phyloP scores from a whole-genome alignment of 2,888 invertebrate species.

The Melikaiella ostensackeni region DNA sequence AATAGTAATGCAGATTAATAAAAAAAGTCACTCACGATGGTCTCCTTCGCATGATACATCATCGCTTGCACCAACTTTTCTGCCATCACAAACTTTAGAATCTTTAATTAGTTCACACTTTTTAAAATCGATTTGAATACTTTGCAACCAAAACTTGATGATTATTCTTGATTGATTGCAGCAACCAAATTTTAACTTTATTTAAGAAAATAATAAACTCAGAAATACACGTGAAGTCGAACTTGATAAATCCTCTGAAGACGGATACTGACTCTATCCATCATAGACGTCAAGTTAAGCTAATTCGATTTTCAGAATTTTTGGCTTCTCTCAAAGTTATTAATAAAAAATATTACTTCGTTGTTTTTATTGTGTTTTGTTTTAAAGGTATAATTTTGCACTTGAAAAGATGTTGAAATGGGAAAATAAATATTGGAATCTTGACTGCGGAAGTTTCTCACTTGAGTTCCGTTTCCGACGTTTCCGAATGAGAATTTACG shows the following conservation, averaged over 20 bases:
- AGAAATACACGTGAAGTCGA: background rate
- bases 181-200: background rate
- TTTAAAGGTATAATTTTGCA: background rate
- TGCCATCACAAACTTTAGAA: conserved; percentile 14
- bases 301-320: background rate
- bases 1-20: background rate
- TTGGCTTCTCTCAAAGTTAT: background rate
- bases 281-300: background rate
- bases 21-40: conserved; percentile 61
- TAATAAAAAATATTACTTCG: too few relatives aligned
- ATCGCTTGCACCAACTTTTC: conserved; percentile 50
- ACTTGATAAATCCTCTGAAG: background rate
- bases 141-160: background rate
- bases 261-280: background rate
- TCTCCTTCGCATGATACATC: conserved; percentile 63
- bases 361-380: background rate
- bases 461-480: background rate
- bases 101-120: background rate
- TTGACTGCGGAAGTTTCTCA: background rate
- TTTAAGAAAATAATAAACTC: background rate
- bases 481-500: background rate
- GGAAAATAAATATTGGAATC: background rate
- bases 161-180: background rate
- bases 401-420: background rate
- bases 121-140: background rate